Base-by-base conservation (phyloP, 2,888 invertebrate genomes). In the Lampropteryx suffumata region DNA sequence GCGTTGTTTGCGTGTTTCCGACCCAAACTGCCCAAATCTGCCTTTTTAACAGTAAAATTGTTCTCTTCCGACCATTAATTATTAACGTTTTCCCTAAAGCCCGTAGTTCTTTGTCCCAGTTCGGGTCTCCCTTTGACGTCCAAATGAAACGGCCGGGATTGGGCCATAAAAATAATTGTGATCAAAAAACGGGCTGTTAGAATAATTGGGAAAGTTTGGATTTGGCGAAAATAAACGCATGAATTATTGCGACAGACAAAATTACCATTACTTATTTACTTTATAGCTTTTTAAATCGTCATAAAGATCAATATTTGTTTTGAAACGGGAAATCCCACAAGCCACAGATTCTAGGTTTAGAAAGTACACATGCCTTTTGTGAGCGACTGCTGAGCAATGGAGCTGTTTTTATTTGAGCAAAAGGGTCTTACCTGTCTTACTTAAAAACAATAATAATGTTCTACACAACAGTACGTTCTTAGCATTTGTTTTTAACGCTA, bases 41-140 rank as follows among this genome's bases (percentile, higher is more conserved):
- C 39, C 52, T 32, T 36, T 43, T 32, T 44, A 48, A 44, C 40
- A 32, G 30, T 43, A 24, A 35, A 45, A 54, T 39, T 35, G 48
- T 44, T 49, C 52, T 35, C 41, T 48, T 48, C 52, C 47, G 45
- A 39, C 39, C 41, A 50, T 60, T 50, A 50, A 56, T 58, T 58
- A 61, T 56, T 48, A 24, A 55, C 55, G 50, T 50, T 35, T 43
- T 37, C 41, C 47, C 47, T 30, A 30, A 54, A 37, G 35, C 55
- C 32, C 14, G 54, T 32, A 14, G 26, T 43, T 43, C 53, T 57
- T 51, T 48, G 53, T 53, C 30, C 52, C 17, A 11, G 6, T 13
- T 32, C 40, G 40, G 40, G 17, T 37, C 21, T 40, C 40, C 29
- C 45, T 56, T 37, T 50, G 50, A 50, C 46, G 54, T 40, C 32